These are phyloP conservation scores for Acleris holmiana DNA, from an alignment of 2,888 invertebrate genomes.

Conservation along the genomic window DNA sequence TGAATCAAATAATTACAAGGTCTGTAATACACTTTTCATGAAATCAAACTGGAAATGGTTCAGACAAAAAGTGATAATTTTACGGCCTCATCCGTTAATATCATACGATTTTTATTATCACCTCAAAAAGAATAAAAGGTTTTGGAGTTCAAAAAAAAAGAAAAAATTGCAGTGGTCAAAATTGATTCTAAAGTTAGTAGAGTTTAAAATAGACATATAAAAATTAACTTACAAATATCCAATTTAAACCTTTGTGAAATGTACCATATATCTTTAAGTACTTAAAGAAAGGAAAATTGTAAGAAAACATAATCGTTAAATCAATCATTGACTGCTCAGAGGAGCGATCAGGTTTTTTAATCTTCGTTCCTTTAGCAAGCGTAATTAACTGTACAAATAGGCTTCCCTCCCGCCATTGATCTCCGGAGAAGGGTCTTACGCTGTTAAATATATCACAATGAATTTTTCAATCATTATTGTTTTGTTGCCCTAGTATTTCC, in stretches of 20 bases:
- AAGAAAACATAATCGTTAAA: constrained; percentile 35
- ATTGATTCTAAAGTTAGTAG: too few species aligned
- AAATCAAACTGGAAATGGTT: too few species aligned
- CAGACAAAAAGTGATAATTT: too few species aligned
- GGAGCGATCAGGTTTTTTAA: constrained; percentile 41
- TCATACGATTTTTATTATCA: too few species aligned
- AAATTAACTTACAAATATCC: too few species aligned
- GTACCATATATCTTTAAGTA: constrained; percentile 1
- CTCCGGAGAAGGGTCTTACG: constrained; percentile 31
- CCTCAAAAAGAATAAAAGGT: too few species aligned
- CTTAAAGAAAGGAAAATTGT: constrained; percentile 15
- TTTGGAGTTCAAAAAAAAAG: too few species aligned
- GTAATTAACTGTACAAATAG: constrained; percentile 43
- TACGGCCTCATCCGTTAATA: too few species aligned
- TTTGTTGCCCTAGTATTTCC: constrained; percentile 9
- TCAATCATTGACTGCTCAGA: constrained; percentile 41
- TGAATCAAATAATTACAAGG: too few species aligned
- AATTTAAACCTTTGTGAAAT: not conserved
- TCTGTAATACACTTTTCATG: too few species aligned
- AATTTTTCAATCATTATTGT: constrained; percentile 32
- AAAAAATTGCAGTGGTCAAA: too few species aligned
- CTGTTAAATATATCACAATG: constrained; percentile 37
- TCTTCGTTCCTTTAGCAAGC: constrained; percentile 38
- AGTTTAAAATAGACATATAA: too few species aligned
- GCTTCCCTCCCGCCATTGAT: constrained; percentile 40